Base-by-base conservation (phyloP, 2,797 vertebrate species). In the Gymnothorax javanicus region DNA sequence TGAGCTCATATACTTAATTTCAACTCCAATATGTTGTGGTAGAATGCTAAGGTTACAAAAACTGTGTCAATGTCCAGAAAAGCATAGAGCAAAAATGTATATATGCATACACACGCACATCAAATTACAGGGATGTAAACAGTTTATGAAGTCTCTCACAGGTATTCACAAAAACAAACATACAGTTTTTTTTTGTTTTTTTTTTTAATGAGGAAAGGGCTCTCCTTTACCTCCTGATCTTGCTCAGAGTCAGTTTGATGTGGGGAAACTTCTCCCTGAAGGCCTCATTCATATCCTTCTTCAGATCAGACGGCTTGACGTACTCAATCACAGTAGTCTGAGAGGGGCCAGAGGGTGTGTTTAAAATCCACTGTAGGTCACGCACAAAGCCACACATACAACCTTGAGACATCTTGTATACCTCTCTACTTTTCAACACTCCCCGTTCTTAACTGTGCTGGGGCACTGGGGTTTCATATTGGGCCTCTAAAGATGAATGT, bases 281-380 rank as follows among this genome's bases (percentile, higher is more conserved):
- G 0, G 96, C 99, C 94, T 99, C 98, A 0, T 99, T 99, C 99
- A 99, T 99, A 94, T 98, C 97, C 92, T 99, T 99, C 93, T 99
- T 99, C 95, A 99, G 95, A 93, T 99, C 99, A 0, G 97, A 97
- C 0, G 99, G 99, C 91, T 99, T 99, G 91, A 99, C 98, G 0
- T 99, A 99, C 91, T 99, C 99, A 8, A 99, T 98, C 17, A 99
- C 95, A 0, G 99, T 99, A n/a, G 98, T 99, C 99, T 99, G 94
- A 84, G 92, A 91, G 71, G 88, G 25, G 59, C n/a, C 15, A 84
- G 50, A 67, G 62, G 56, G 6, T 79, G 17, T 75, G 79, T 60
- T 50, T 57, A 11, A 75, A 58, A 25, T 85, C 54, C 54, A 13
- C n/a, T 13, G 27, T 71, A 54, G 57, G 84, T 50, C 13, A 1